Evolutionary conservation across 1,140 invertebrate genomes (phyloP).

Genomic region (Tigriopus japonicus): DNA sequence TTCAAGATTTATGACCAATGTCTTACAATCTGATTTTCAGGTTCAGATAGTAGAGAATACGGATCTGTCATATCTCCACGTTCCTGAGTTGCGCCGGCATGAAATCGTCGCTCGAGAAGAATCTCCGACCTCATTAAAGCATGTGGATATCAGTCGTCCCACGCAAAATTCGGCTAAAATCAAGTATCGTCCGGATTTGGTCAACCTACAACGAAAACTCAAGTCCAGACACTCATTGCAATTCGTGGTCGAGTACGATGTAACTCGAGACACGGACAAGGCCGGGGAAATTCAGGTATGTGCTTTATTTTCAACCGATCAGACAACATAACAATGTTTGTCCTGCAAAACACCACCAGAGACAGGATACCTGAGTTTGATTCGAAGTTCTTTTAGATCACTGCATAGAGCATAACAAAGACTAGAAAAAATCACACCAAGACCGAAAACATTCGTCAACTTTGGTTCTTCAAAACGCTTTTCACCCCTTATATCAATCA

Average conservation of each 20-base stretch:
- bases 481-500: too few species aligned
- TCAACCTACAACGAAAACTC: neutral
- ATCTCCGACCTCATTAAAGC: neutral
- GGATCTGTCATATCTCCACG: neutral
- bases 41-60: neutral
- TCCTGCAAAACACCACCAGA: too few species aligned
- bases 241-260: constrained; percentile 8
- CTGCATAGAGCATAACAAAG: too few species aligned
- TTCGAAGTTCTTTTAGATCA: too few species aligned
- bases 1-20: too few species aligned
- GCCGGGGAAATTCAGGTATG: constrained; percentile 9
- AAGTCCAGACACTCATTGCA: neutral
- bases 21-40: neutral
- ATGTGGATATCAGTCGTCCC: neutral
- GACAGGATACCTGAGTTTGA: too few species aligned
- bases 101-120: neutral
- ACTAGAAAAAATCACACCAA: too few species aligned
- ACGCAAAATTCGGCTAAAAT: neutral
- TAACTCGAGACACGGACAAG: neutral
- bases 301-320: too few species aligned
- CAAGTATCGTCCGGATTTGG: neutral
- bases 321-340: too few species aligned
- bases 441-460: too few species aligned
- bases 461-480: too few species aligned
- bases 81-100: neutral